These are phyloP conservation scores for Drosophila kuntzei DNA, from an alignment of 2,888 invertebrate species.

Conservation along the genomic window DNA sequence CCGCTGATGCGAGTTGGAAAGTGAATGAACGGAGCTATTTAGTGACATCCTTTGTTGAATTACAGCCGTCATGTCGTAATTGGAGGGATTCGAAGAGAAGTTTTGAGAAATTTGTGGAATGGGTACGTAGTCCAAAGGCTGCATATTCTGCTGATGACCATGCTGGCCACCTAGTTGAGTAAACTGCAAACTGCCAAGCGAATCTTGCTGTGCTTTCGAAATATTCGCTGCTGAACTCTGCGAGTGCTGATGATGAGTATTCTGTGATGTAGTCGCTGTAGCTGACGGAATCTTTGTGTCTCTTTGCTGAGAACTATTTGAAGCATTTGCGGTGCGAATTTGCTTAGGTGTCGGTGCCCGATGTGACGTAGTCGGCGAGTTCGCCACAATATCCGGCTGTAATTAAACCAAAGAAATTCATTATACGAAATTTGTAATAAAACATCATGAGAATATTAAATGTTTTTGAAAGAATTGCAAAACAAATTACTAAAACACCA, in stretches of 20 bases:
- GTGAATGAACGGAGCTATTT: slow-evolving; percentile 82
- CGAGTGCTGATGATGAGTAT: slow-evolving; percentile 75
- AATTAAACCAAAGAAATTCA: slow-evolving; percentile 6
- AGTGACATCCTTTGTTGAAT: slow-evolving; percentile 88
- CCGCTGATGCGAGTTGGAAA: slow-evolving; percentile 86
- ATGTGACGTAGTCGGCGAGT: slow-evolving; percentile 76
- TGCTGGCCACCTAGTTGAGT: slow-evolving; percentile 76
- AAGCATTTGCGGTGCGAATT: slow-evolving; percentile 77
- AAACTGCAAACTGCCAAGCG: slow-evolving; percentile 79
- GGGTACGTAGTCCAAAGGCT: slow-evolving; percentile 84
- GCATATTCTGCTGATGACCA: slow-evolving; percentile 85
- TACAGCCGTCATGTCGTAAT: slow-evolving; percentile 89
- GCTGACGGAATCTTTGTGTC: slow-evolving; percentile 82
- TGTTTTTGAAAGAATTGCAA: too few relatives aligned
- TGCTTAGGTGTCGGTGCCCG: slow-evolving; percentile 85
- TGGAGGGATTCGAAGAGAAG: slow-evolving; percentile 87
- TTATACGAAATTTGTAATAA: neutral
- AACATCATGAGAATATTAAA: too few relatives aligned
- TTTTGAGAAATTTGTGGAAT: slow-evolving; percentile 87
- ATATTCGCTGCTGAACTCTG: slow-evolving; percentile 75
- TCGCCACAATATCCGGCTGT: slow-evolving; percentile 73
- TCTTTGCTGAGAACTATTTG: slow-evolving; percentile 75
- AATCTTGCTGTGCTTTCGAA: slow-evolving; percentile 84
- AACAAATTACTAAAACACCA: too few relatives aligned
- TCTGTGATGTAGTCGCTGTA: slow-evolving; percentile 64